phyloP scores from a whole-genome alignment of 2,797 vertebrate genomes.

The Gila robusta region DNA sequence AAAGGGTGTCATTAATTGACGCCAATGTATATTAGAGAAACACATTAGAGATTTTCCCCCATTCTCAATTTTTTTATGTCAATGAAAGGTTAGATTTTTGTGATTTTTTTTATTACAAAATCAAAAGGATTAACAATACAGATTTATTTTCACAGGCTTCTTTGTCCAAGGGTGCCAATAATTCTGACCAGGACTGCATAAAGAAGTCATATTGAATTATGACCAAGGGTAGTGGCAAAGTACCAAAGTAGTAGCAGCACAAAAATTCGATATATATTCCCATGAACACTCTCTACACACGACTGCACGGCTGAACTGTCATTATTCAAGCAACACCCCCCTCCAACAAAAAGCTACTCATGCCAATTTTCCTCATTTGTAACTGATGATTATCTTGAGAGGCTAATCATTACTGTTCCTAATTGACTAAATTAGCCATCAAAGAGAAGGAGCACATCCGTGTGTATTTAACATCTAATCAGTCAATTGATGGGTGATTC shows the following conservation, averaged over 20 bases:
- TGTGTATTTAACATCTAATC: constrained; percentile 70
- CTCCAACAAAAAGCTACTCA: constrained; percentile 81
- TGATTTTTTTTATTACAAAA: not conserved
- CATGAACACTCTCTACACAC: constrained; percentile 48
- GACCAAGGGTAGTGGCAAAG: too few relatives aligned
- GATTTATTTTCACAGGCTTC: not conserved
- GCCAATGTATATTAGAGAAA: not conserved
- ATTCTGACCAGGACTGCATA: not conserved
- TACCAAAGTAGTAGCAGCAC: not conserved
- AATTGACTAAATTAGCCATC: constrained; percentile 78
- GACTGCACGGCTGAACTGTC: constrained; percentile 66
- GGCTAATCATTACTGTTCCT: constrained; percentile 77
- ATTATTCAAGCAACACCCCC: constrained; percentile 76
- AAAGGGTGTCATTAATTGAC: not conserved
- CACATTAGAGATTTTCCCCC: not conserved
- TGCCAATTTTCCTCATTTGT: constrained; percentile 69
- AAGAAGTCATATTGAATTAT: not conserved
- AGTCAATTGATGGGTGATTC: constrained; percentile 65
- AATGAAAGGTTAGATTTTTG: not conserved
- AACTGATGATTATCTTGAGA: constrained; percentile 73
- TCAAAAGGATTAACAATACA: not conserved
- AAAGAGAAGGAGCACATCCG: constrained; percentile 74
- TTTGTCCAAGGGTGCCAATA: not conserved
- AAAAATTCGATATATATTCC: constrained; percentile 29
- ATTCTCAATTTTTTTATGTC: not conserved